These are phyloP conservation scores for Heliothis peltigera DNA, from an alignment of 2,888 invertebrate species.

Conservation along the genomic window DNA sequence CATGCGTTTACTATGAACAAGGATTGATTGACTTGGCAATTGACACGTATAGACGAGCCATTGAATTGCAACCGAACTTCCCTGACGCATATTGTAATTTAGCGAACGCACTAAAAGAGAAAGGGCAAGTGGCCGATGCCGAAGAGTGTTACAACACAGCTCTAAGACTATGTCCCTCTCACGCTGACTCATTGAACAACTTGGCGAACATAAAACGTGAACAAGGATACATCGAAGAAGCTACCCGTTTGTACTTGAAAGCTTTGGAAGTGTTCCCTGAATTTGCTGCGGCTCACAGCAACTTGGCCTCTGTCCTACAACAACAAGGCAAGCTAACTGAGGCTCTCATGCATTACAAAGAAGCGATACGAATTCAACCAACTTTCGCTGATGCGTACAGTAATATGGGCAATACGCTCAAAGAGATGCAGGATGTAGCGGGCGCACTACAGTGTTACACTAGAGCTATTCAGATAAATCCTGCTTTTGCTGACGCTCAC, in stretches of 20 bases:
- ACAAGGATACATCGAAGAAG: constrained; percentile 99
- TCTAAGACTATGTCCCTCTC: constrained; percentile 97
- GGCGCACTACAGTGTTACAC: constrained; percentile 99
- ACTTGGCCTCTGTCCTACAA: constrained; percentile 99
- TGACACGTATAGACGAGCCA: constrained; percentile 99
- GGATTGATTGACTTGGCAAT: constrained; percentile 99
- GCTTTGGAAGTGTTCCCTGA: constrained; percentile 98
- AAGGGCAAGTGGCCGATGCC: constrained; percentile 98
- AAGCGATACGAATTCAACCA: constrained; percentile 99
- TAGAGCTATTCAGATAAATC: constrained; percentile 99
- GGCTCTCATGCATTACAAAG: constrained; percentile 99
- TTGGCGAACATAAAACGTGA: constrained; percentile 99
- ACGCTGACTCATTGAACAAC: constrained; percentile 99
- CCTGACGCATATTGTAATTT: constrained; percentile 99
- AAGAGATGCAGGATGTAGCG: constrained; percentile 99
- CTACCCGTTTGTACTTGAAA: constrained; percentile 98
- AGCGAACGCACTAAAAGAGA: constrained; percentile 99
- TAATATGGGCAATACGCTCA: constrained; percentile 99
- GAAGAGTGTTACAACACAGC: constrained; percentile 99
- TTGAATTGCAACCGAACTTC: constrained; percentile 99
- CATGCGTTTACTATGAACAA: constrained; percentile 99
- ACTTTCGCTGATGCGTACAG: constrained; percentile 99
- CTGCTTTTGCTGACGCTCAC: constrained; percentile 99
- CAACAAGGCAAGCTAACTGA: constrained; percentile 99
- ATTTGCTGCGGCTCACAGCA: constrained; percentile 99